A percentile compares a stretch with the other conserved stretches of the same genome.
Evolutionary conservation across 2,888 invertebrate species (phyloP).

Genomic region (Drosophila glabriapex): DNA sequence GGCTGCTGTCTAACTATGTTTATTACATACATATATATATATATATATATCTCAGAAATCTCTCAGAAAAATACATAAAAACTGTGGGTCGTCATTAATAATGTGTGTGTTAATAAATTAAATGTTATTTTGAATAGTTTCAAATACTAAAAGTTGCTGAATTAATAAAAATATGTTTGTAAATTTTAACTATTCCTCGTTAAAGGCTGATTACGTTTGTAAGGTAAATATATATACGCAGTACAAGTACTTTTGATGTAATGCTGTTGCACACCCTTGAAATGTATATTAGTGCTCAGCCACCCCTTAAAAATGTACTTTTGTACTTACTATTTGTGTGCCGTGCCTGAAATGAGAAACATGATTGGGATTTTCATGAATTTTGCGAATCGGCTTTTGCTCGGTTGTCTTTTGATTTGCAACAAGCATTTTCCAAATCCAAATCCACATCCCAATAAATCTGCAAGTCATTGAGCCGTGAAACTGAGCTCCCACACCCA

Average conservation of each 20-base stretch:
- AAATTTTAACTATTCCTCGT: neutral
- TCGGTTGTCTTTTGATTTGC: constrained; percentile 37
- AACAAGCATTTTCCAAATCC: constrained; percentile 25
- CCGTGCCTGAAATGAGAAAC: constrained; percentile 9
- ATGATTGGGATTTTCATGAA: constrained; percentile 17
- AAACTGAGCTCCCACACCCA: constrained; percentile 42
- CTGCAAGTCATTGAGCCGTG: constrained; percentile 64
- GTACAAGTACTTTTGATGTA: neutral
- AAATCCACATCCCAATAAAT: constrained; percentile 60
- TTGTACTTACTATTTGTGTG: neutral
- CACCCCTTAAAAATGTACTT: neutral
- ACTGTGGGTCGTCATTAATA: constrained; percentile 14
- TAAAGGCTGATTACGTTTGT: neutral
- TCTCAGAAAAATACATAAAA: constrained; percentile 24
- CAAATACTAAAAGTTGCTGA: neutral
- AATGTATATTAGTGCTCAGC: neutral
- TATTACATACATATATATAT: constrained; percentile 28
- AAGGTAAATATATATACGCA: neutral
- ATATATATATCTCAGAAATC: constrained; percentile 22
- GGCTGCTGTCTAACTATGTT: constrained; percentile 42
- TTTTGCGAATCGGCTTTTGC: constrained; percentile 2
- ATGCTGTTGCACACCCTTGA: neutral
- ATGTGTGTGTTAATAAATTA: neutral
- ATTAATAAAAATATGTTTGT: neutral
- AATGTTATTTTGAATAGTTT: neutral